These are phyloP conservation scores for Cnemophilus loriae DNA, from an alignment of 2,113 vertebrate species.

Conservation along the genomic window DNA sequence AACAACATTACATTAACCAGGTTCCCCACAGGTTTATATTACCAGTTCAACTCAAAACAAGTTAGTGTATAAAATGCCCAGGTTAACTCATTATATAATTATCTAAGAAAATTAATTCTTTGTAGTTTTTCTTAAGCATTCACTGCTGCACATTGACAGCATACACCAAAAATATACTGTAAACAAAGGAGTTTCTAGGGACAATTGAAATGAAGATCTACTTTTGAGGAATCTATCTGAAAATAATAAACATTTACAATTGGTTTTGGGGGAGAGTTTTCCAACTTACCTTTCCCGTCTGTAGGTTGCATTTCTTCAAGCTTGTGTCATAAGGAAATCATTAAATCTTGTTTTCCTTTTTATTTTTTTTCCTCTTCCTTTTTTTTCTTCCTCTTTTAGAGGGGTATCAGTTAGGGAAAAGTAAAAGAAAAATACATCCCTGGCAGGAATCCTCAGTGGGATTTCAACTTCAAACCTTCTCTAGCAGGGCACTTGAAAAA, in stretches of 20 bases:
- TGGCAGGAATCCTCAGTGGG: constrained; percentile 64
- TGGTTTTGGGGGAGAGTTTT: constrained; percentile 8
- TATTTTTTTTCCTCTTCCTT: not conserved
- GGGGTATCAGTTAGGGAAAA: constrained; percentile 52
- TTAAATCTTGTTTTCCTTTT: constrained; percentile 72
- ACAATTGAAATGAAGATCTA: not conserved
- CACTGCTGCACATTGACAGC: not conserved
- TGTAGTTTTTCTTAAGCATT: not conserved
- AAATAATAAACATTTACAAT: constrained; percentile 5
- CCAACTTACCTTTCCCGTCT: constrained; percentile 84
- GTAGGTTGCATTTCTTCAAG: constrained; percentile 71
- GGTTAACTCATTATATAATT: not conserved
- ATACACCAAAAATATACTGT: not conserved
- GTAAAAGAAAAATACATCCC: constrained; percentile 66
- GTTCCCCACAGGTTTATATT: not conserved
- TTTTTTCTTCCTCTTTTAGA: constrained; percentile 21
- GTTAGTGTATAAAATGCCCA: not conserved
- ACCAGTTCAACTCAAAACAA: not conserved
- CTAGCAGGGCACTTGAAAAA: constrained; percentile 68
- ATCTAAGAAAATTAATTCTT: not conserved
- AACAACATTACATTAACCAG: not conserved
- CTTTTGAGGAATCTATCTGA: not conserved
- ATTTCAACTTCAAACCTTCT: constrained; percentile 69
- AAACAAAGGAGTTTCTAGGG: not conserved
- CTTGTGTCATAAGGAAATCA: constrained; percentile 79